Conservation (phyloP, 2,113 vertebrate species). For the Phaetusa simplex region DNA sequence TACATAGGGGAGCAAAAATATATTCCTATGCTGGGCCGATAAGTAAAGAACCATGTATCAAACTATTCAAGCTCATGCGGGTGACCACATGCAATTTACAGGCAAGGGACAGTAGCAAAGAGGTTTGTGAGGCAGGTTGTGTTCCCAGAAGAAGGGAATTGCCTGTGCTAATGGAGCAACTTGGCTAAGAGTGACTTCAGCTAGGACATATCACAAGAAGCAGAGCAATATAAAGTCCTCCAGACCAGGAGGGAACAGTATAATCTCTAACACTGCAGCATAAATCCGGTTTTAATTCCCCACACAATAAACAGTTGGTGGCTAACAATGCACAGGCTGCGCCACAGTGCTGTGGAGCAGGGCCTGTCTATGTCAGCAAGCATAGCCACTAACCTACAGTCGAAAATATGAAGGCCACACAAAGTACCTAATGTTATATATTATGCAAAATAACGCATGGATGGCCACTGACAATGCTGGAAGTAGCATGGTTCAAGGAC, state of each 20-base stretch:
- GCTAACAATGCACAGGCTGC: background rate
- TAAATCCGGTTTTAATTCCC: background rate
- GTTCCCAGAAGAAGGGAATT: background rate
- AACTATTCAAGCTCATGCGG: background rate
- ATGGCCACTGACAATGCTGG: background rate
- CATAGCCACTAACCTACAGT: background rate
- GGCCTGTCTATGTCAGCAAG: background rate
- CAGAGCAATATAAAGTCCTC: background rate
- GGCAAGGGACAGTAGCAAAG: background rate
- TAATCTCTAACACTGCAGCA: background rate
- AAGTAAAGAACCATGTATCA: rapidly evolving
- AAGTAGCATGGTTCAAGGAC: background rate
- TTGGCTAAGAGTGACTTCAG: background rate
- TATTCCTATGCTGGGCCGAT: background rate
- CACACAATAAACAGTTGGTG: background rate
- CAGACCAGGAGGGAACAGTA: background rate
- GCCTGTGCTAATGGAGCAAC: background rate
- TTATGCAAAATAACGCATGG: background rate
- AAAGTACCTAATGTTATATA: background rate
- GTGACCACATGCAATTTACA: background rate
- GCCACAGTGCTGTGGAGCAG: background rate
- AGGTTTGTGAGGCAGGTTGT: background rate
- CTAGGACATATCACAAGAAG: background rate
- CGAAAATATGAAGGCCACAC: background rate
- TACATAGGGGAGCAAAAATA: background rate